Evolutionary conservation across 2,797 vertebrate species (phyloP).

Genomic region (Aldrovandia affinis): DNA sequence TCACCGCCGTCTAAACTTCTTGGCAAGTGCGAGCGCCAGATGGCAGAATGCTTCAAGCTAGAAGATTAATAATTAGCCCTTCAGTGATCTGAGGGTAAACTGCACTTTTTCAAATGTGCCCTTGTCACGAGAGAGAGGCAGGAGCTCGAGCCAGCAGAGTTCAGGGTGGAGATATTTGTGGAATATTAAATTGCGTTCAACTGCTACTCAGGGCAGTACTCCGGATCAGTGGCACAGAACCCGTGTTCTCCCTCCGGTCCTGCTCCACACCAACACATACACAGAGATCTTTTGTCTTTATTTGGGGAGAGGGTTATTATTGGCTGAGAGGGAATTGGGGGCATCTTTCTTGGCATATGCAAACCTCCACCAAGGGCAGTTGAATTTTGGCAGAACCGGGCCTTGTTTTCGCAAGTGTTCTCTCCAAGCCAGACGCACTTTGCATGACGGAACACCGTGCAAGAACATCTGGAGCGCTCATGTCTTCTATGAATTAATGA

Average conservation of each 20-base stretch:
- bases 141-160: not conserved
- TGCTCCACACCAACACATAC: not conserved
- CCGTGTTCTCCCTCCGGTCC: not conserved
- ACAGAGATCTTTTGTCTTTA: too few relatives aligned
- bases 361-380: not conserved
- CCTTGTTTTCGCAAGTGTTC: not conserved
- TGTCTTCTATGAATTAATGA: too few relatives aligned
- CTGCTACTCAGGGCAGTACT: not conserved
- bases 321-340: not conserved
- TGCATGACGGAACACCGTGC: not conserved
- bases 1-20: not conserved
- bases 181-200: conserved; percentile 23
- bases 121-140: conserved; percentile 28
- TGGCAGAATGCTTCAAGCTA: conserved; percentile 30
- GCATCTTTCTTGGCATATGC: not conserved
- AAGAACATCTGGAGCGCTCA: not conserved
- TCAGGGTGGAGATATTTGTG: conserved; percentile 16
- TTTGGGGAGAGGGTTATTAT: too few relatives aligned
- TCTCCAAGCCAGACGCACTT: not conserved
- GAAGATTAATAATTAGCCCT: conserved; percentile 40
- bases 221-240: not conserved
- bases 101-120: conserved; percentile 34
- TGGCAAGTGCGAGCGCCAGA: conserved; percentile 18
- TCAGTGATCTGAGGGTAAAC: conserved; percentile 36
- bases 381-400: not conserved